Percentiles rank a stretch among this genome's conserved stretches.
phyloP scores from a whole-genome alignment of 1,140 invertebrate genomes.

The Diachasmimorpha longicaudata region DNA sequence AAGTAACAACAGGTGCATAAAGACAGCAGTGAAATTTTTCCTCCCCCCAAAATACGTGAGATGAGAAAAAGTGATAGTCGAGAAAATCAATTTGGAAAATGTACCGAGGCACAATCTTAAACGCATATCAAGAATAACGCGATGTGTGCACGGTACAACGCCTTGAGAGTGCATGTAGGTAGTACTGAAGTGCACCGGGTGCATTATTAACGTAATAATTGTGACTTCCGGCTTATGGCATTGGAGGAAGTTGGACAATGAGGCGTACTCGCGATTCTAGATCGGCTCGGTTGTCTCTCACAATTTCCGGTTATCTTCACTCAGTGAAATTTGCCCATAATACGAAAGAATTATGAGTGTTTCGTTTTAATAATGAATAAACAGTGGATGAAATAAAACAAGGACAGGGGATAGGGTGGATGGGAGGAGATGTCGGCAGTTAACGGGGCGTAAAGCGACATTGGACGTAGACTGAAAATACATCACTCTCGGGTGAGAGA shows the following conservation, averaged over 20 bases:
- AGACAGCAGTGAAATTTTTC: background rate
- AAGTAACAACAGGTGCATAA: background rate
- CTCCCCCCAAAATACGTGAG: background rate
- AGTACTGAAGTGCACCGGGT: constrained; percentile 15
- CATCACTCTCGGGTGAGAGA: background rate
- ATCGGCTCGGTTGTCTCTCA: background rate
- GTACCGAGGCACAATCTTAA: background rate
- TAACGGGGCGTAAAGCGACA: constrained; percentile 5
- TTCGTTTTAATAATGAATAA: background rate
- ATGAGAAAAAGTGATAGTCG: background rate
- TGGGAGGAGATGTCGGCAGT: background rate
- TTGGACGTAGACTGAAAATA: background rate
- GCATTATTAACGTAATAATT: constrained; percentile 23
- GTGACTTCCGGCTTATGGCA: constrained; percentile 6
- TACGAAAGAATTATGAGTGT: background rate
- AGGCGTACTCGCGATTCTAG: background rate
- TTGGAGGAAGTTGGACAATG: constrained; percentile 14
- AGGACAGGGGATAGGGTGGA: background rate
- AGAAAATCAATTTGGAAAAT: background rate
- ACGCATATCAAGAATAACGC: background rate
- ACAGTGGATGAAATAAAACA: background rate
- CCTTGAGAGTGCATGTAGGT: constrained; percentile 20
- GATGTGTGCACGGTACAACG: background rate
- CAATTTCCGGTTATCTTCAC: background rate
- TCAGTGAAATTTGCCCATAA: background rate